A percentile compares a stretch with the other conserved stretches of the same genome.
Conservation (phyloP, 2,888 invertebrate species). For the Limnephilus auricula region DNA sequence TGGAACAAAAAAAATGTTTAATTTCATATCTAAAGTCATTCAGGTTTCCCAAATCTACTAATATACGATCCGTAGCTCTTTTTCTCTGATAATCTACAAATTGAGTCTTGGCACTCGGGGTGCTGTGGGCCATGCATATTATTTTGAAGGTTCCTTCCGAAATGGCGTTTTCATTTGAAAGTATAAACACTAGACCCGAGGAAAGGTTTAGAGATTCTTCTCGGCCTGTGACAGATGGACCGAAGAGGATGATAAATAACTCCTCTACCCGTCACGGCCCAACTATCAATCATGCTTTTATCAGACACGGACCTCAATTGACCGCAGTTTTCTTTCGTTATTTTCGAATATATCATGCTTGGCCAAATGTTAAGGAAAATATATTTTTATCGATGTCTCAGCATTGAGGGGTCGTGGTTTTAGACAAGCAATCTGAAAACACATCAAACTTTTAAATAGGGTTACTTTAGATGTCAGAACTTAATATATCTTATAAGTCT, state of each 20-base stretch:
- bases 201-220: conserved; percentile 17
- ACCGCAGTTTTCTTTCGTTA: conserved; percentile 58
- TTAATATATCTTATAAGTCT: not conserved
- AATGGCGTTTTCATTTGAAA: conserved; percentile 50
- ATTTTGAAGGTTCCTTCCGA: conserved; percentile 10
- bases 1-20: too few species aligned
- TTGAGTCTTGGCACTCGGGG: conserved; percentile 4
- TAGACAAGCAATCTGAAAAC: not conserved
- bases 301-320: conserved; percentile 57
- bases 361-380: conserved; percentile 31
- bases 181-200: conserved; percentile 37
- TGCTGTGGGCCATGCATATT: conserved; percentile 28
- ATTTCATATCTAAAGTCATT: too few species aligned
- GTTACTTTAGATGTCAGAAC: conserved; percentile 15
- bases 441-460: not conserved
- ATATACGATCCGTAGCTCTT: conserved; percentile 14
- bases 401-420: not conserved
- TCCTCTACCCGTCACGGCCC: conserved; percentile 48
- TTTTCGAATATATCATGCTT: conserved; percentile 31
- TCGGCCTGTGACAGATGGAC: conserved; percentile 57
- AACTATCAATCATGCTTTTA: conserved; percentile 65
- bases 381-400: conserved; percentile 14
- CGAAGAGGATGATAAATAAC: conserved; percentile 60
- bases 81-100: conserved; percentile 19
- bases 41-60: conserved; percentile 11